Percentiles rank a stretch among this genome's conserved stretches.
Evolutionary conservation across 30 jellyfish, hydroid and myxozoan genomes (phyloP).

Genomic region (Aurelia sp.): DNA sequence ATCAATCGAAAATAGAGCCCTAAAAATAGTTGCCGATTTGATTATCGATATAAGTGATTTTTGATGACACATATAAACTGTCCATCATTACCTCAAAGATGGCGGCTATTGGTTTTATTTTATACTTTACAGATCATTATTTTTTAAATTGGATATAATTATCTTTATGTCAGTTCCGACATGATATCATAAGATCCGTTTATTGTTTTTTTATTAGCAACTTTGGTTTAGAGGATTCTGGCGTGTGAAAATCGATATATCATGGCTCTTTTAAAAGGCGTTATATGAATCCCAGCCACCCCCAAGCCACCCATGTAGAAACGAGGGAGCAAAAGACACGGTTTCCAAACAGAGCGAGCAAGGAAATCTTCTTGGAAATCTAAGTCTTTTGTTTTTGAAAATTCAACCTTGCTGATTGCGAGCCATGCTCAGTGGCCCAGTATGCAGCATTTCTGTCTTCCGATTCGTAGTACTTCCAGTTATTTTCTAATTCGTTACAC

Average conservation of each 20-base stretch:
- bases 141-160: slow-evolving; percentile 33
- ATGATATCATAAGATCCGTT: slow-evolving; percentile 26
- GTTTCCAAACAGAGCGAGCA: too few species aligned
- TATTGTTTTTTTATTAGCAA: slow-evolving; percentile 22
- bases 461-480: too few species aligned
- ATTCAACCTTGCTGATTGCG: too few species aligned
- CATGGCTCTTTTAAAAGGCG: neutral
- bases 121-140: slow-evolving; percentile 19
- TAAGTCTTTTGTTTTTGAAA: too few species aligned
- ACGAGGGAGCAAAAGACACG: too few species aligned
- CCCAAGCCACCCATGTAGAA: too few species aligned
- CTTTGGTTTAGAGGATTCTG: neutral
- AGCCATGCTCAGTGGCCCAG: too few species aligned
- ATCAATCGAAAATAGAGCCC: slow-evolving; percentile 9
- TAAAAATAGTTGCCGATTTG: slow-evolving; percentile 2
- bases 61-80: slow-evolving; percentile 49
- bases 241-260: slow-evolving; percentile 23
- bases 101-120: slow-evolving; percentile 32
- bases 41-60: slow-evolving; percentile 9
- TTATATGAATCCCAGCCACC: neutral
- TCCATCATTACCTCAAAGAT: slow-evolving; percentile 30
- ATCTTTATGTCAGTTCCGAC: slow-evolving; percentile 38
- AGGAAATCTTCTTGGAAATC: too few species aligned
- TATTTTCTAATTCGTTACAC: too few species aligned
- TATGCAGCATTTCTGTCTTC: too few species aligned